Base-by-base conservation (phyloP, 2,888 invertebrate species). In the Acanthosepion pharaonis region DNA sequence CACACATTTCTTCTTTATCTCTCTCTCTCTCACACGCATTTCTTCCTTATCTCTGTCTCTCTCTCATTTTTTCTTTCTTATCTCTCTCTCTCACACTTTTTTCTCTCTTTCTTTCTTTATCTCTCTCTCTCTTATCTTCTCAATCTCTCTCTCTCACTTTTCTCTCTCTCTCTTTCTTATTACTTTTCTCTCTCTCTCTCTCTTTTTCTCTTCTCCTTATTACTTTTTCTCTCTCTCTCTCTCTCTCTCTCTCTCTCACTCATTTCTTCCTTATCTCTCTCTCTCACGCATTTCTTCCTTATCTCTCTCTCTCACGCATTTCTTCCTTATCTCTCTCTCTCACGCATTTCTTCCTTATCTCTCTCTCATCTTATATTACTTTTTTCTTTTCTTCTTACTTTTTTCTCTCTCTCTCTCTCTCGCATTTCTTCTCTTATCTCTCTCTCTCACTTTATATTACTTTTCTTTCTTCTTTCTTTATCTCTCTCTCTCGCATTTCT, bases 21-120 rank as follows among this genome's bases (percentile, higher is more conserved):
- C 2, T 11, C 15, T 15, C 9, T n/a, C n/a, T n/a, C n/a, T 5
- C n/a, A 3, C 5, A 0, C 18, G 0, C n/a, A 8, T 9, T n/a
- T 18, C 15, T n/a, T 1, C 33, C 23, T 11, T 11, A 3, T n/a
- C 9, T 49, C 23, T 28, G 28, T 8, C 25, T 48, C 23, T 92
- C 28, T 23, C 6, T 11, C 28, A 9, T 8, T 9, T 4, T 5
- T 23, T 18, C 0, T 23, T n/a, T n/a, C n/a, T n/a, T n/a, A n/a
- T n/a, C n/a, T 48, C 42, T 48, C 11, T 9, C 28, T 42, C 94
- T 53, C 93, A 25, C 51, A 49, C n/a, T 55, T 53, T 25, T 48
- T 25, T 91, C 91, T 91, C 94, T 59, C n/a, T 25, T n/a, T 55
- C 48, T 53, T 15, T 91, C 2, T 33, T 18, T 59, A 4, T 91